Evolutionary conservation across 2,797 vertebrate genomes (phyloP).

Genomic region (Acanthiza pusilla): DNA sequence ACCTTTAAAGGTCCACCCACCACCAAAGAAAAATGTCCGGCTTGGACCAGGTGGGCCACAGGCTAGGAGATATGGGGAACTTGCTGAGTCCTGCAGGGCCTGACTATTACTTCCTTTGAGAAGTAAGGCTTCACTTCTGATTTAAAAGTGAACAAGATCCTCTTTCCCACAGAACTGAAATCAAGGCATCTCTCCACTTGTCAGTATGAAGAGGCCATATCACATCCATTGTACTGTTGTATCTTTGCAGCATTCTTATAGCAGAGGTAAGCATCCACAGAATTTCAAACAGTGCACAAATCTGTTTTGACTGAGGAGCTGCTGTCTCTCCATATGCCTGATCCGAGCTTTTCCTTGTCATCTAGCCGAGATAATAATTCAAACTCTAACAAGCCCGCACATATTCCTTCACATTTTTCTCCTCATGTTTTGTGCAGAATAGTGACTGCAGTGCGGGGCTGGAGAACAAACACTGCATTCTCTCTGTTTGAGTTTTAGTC

Average conservation of each 20-base stretch:
- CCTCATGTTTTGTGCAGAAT: background rate
- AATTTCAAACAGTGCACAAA: background rate
- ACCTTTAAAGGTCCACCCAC: background rate
- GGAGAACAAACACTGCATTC: background rate
- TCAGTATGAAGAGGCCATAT: background rate
- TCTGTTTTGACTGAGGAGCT: background rate
- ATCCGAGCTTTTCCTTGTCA: background rate
- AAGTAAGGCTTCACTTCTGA: background rate
- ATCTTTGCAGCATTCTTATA: background rate
- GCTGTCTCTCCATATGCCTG: background rate
- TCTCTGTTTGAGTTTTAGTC: background rate
- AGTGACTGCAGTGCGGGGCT: background rate
- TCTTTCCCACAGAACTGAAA: constrained; percentile 28
- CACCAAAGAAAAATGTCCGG: background rate
- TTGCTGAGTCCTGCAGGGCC: background rate
- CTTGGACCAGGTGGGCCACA: background rate
- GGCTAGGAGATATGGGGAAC: background rate
- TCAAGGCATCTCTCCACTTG: background rate
- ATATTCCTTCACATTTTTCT: background rate
- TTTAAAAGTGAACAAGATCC: background rate
- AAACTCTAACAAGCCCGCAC: background rate
- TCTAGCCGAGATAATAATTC: background rate
- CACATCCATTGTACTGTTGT: background rate
- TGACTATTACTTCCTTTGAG: background rate
- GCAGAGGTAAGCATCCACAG: background rate